These are phyloP conservation scores for Melinaea marsaeus DNA, from an alignment of 2,888 invertebrate genomes.

Conservation along the genomic window DNA sequence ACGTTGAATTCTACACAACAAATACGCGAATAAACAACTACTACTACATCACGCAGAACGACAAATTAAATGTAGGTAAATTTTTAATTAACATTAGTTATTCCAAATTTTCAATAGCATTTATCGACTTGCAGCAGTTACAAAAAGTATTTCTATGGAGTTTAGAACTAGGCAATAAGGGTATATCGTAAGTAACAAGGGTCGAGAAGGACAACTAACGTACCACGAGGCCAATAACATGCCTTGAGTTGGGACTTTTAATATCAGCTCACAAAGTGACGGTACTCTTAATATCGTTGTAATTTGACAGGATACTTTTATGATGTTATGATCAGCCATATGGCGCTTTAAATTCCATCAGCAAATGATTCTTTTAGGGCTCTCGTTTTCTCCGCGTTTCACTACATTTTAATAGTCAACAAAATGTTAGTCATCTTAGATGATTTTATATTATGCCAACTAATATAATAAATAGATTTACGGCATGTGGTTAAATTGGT, in stretches of 20 bases:
- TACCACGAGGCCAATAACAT: slow-evolving; percentile 23
- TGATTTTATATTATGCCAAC: background rate
- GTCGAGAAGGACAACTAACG: slow-evolving; percentile 25
- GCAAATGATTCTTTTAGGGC: background rate
- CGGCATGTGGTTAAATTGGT: background rate
- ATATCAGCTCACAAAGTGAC: slow-evolving; percentile 27
- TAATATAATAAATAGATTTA: background rate
- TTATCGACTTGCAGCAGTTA: no score
- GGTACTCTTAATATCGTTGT: slow-evolving; percentile 24
- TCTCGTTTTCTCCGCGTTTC: background rate
- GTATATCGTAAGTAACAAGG: slow-evolving; percentile 20
- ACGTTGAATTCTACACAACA: no score
- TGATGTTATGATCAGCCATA: slow-evolving; percentile 23
- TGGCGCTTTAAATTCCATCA: slow-evolving; percentile 12
- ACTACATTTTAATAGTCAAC: background rate
- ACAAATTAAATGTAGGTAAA: background rate
- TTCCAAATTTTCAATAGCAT: no score
- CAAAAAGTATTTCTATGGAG: slow-evolving; percentile 13
- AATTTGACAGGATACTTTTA: slow-evolving; percentile 28
- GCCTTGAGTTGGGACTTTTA: slow-evolving; percentile 24
- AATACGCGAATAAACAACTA: no score
- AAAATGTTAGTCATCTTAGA: background rate
- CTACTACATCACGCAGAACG: no score
- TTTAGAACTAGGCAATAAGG: slow-evolving; percentile 14
- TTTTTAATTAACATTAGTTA: background rate